A percentile compares a stretch with the other conserved stretches of the same genome.
Evolutionary conservation across 2,888 invertebrate genomes (phyloP).

Genomic region (Ochropleura plecta): DNA sequence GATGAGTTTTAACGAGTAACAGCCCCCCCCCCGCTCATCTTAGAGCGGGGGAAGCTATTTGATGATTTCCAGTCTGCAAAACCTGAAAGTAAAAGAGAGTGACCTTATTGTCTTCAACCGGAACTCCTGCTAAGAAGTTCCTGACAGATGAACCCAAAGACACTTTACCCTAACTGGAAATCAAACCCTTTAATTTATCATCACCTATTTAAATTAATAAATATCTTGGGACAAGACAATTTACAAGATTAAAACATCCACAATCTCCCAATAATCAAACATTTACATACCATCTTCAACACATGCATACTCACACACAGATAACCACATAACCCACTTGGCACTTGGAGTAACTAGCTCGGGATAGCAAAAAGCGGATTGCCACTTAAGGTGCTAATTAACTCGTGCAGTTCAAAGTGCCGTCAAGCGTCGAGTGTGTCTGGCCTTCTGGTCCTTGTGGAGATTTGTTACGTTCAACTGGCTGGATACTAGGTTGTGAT

Average conservation of each 20-base stretch:
- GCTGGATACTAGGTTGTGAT: slow-evolving; percentile 14
- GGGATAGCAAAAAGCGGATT: slow-evolving; percentile 64
- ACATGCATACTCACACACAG: slow-evolving; percentile 8
- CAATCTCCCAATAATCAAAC: neutral
- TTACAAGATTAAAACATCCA: neutral
- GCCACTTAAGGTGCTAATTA: slow-evolving; percentile 66
- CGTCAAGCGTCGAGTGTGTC: slow-evolving; percentile 64
- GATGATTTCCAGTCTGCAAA: no score
- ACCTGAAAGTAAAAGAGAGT: no score
- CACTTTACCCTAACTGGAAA: no score
- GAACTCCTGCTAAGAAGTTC: no score
- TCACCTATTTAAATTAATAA: no score
- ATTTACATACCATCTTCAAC: slow-evolving; percentile 5
- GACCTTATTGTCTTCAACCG: no score
- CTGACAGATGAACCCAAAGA: no score
- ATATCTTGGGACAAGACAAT: no score
- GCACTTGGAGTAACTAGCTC: slow-evolving; percentile 54
- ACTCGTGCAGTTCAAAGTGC: slow-evolving; percentile 63
- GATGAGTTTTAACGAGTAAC: no score
- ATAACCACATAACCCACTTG: slow-evolving; percentile 51
- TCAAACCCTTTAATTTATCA: neutral
- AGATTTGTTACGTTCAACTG: slow-evolving; percentile 43
- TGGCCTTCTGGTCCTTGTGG: slow-evolving; percentile 52
- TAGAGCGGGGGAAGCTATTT: no score
- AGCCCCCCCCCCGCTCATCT: no score